A percentile compares a stretch with the other conserved stretches of the same genome.
These are phyloP conservation scores for Zonotrichia leucophrys DNA, from an alignment of 2,113 vertebrate genomes.

Conservation along the genomic window DNA sequence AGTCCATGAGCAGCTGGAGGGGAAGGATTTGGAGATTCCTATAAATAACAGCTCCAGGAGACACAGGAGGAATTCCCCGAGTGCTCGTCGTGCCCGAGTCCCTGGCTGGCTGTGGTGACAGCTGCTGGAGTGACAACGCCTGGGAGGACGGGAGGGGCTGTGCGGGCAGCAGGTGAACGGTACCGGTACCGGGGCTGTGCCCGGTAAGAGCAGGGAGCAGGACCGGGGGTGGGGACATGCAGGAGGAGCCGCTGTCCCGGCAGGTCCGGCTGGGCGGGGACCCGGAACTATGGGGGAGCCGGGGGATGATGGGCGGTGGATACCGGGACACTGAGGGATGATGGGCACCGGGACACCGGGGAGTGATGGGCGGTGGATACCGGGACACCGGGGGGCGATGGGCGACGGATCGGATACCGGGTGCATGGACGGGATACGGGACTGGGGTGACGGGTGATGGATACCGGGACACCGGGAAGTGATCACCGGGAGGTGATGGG, in stretches of 20 bases:
- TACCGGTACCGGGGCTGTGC: background rate
- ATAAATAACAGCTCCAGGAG: background rate
- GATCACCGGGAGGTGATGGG: background rate
- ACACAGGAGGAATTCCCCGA: background rate
- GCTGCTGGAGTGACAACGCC: background rate
- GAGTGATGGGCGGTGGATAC: no score
- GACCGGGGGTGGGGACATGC: fast-evolving
- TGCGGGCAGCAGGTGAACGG: background rate
- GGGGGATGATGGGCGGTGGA: no score
- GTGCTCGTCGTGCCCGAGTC: fast-evolving
- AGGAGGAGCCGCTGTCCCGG: background rate
- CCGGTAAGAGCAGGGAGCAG: background rate
- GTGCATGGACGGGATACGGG: no score
- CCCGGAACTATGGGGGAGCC: background rate
- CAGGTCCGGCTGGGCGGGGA: background rate
- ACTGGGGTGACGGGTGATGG: no score
- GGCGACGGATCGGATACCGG: no score
- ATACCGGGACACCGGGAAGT: background rate
- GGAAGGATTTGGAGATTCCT: background rate
- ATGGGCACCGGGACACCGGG: no score
- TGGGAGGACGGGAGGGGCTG: background rate
- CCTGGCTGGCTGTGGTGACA: background rate
- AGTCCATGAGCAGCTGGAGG: background rate
- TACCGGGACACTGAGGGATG: no score
- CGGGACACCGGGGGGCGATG: no score